A percentile compares a stretch with the other conserved stretches of the same genome.
Conservation (phyloP, 2,113 vertebrate genomes). For the Pontoporia blainvillei region DNA sequence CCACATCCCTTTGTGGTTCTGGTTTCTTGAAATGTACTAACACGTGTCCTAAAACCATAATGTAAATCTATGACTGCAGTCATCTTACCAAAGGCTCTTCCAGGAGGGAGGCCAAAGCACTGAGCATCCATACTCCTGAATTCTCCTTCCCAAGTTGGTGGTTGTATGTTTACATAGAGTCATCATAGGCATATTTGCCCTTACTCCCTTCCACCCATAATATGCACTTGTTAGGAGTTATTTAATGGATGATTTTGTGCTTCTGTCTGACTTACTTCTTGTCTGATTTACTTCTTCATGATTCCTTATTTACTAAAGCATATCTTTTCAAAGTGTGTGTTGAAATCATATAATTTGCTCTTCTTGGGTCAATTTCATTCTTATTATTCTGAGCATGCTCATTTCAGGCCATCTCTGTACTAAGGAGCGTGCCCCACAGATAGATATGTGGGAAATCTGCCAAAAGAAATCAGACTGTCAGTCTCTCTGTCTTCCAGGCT, state of each 20-base stretch:
- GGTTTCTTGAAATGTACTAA: neutral
- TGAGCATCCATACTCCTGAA: neutral
- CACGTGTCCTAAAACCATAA: neutral
- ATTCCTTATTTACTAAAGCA: neutral
- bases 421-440: neutral
- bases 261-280: neutral
- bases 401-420: neutral
- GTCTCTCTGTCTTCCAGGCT: neutral
- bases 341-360: neutral
- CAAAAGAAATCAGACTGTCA: slow-evolving; percentile 13
- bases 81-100: neutral
- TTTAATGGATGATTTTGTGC: neutral
- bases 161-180: neutral
- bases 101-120: neutral
- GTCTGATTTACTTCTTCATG: neutral
- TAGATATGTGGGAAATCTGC: neutral
- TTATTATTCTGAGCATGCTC: neutral
- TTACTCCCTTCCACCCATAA: neutral
- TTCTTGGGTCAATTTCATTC: neutral
- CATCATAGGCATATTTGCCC: fast-evolving
- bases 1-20: neutral
- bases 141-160: neutral
- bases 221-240: neutral
- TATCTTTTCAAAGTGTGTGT: neutral
- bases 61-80: neutral